These are phyloP conservation scores for Pseudolycoriella hygida DNA, from an alignment of 2,888 invertebrate species.

Conservation along the genomic window DNA sequence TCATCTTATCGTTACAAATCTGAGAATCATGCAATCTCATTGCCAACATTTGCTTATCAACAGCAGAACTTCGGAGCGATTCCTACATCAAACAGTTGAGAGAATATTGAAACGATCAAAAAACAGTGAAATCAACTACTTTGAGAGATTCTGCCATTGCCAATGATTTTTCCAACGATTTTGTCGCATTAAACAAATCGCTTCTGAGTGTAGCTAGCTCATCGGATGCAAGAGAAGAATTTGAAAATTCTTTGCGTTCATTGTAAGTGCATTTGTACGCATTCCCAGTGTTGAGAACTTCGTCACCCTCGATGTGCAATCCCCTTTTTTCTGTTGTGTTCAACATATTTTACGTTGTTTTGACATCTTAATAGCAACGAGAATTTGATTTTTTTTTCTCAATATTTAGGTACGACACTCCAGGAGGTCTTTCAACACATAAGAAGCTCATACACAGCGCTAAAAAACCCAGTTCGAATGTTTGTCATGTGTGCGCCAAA, in stretches of 20 bases:
- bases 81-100: neutral
- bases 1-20: neutral
- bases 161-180: neutral
- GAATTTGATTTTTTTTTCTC: neutral
- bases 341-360: neutral
- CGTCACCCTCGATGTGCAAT: neutral
- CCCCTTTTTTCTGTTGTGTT: neutral
- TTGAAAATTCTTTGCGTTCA: neutral
- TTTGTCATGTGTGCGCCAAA: conserved; percentile 11
- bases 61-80: neutral
- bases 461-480: conserved; percentile 1
- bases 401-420: conserved; percentile 8
- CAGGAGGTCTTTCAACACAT: conserved; percentile 10
- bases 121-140: no score
- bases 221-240: neutral
- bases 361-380: neutral
- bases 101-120: neutral
- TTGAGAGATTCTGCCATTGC: neutral
- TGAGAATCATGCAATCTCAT: neutral
- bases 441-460: conserved; percentile 7
- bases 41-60: neutral
- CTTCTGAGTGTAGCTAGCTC: neutral
- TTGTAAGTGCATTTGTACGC: neutral
- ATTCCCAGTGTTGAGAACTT: neutral
- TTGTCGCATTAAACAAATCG: neutral